Evolutionary conservation across 1,140 invertebrate species (phyloP).

Genomic region (Drosophila teissieri): DNA sequence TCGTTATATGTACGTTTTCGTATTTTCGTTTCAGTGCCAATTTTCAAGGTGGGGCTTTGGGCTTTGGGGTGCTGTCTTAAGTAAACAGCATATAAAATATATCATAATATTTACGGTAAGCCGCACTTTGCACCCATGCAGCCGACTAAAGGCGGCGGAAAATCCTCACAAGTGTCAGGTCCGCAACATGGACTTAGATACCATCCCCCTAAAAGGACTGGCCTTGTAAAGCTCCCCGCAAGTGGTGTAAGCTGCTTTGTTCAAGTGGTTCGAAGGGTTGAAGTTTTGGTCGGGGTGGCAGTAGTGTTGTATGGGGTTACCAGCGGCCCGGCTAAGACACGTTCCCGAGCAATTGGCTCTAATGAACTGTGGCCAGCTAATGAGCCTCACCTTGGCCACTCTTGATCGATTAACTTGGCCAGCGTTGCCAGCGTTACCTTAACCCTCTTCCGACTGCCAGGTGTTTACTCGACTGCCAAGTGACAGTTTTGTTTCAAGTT

Average conservation of each 20-base stretch:
- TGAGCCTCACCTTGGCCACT: constrained; percentile 33
- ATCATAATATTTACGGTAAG: constrained; percentile 79
- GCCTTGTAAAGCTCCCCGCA: constrained; percentile 45
- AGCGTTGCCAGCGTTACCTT: constrained; percentile 53
- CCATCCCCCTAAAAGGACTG: not conserved
- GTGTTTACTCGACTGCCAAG: constrained; percentile 25
- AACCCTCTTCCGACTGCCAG: constrained; percentile 61
- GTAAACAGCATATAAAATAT: constrained; percentile 61
- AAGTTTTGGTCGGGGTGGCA: not conserved
- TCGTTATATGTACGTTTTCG: not conserved
- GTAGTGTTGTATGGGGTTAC: not conserved
- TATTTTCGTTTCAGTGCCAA: not conserved
- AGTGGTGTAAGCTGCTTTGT: constrained; percentile 80
- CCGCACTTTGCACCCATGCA: constrained; percentile 52
- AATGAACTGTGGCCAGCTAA: constrained; percentile 62
- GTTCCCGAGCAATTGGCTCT: constrained; percentile 39
- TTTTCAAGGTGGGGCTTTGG: not conserved
- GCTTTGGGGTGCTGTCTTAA: constrained; percentile 11
- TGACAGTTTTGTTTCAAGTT: constrained; percentile 75
- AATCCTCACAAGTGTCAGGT: constrained; percentile 71
- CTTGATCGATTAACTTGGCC: constrained; percentile 67
- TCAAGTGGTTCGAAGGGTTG: constrained; percentile 74
- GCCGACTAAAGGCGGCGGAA: constrained; percentile 68
- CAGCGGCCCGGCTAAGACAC: constrained; percentile 22
- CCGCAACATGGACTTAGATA: constrained; percentile 3